Evolutionary conservation across 1,140 invertebrate species (phyloP).

Genomic region (Scaptomyza pallida): DNA sequence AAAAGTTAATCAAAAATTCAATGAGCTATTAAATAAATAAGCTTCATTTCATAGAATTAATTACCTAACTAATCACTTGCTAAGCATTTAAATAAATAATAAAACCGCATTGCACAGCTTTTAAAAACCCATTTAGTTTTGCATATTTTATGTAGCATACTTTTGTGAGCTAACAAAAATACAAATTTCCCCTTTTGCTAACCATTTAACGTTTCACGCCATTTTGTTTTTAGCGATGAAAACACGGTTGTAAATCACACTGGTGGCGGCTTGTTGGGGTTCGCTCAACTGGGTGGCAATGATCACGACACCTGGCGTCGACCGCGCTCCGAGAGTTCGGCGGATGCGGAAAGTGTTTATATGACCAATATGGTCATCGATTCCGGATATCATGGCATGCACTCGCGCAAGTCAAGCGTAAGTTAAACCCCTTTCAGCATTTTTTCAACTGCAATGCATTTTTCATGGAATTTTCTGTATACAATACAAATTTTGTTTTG

Average conservation of each 20-base stretch:
- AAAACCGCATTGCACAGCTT: no score
- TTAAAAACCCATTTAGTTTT: no score
- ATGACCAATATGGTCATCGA: conserved; percentile 86
- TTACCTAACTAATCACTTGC: background rate
- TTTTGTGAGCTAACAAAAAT: conserved; percentile 1
- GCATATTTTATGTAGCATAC: background rate
- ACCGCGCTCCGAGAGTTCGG: conserved; percentile 90
- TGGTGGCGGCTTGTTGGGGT: conserved; percentile 59
- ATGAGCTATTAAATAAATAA: no score
- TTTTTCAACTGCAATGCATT: no score
- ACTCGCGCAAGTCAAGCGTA: conserved; percentile 82
- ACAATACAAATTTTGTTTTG: background rate
- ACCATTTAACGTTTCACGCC: no score
- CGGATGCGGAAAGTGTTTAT: conserved; percentile 89
- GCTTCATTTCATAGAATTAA: no score
- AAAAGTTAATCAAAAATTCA: no score
- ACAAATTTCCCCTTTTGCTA: background rate
- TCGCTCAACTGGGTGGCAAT: conserved; percentile 83
- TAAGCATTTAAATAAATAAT: background rate
- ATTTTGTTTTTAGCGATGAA: conserved; percentile 86
- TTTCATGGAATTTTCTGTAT: background rate
- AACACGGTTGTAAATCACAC: conserved; percentile 83
- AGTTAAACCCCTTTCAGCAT: conserved; percentile 10
- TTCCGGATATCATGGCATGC: conserved; percentile 81
- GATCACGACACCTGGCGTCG: conserved; percentile 86